phyloP scores from a whole-genome alignment of 2,113 vertebrate species.

The Taxidea taxus region DNA sequence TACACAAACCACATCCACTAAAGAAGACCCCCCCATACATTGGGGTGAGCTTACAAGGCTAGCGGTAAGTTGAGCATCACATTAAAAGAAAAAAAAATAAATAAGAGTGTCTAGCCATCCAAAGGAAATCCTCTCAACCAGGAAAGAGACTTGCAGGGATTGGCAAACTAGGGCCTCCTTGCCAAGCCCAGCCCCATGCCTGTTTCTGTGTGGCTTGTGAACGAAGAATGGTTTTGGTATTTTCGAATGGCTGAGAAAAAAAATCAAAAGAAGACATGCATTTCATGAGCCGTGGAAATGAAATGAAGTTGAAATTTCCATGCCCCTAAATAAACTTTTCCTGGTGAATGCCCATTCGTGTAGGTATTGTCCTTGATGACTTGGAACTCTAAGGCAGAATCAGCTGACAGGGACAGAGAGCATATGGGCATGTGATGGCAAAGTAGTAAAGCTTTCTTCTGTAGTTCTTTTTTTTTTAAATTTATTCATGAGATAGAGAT shows the following conservation, averaged over 20 bases:
- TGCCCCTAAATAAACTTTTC: neutral
- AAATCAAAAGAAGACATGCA: neutral
- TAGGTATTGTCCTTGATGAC: neutral
- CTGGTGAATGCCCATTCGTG: neutral
- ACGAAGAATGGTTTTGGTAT: neutral
- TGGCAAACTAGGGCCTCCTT: accelerated
- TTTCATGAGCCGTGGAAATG: neutral
- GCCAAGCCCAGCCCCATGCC: neutral
- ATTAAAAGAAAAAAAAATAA: neutral
- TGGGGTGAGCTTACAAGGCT: neutral
- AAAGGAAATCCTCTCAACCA: neutral
- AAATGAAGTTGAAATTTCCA: neutral
- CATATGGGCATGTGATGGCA: too few relatives aligned
- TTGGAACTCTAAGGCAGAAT: neutral
- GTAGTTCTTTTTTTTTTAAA: neutral
- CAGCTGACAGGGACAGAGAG: neutral
- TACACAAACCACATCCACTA: neutral
- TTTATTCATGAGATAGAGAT: too few relatives aligned
- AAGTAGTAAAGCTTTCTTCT: neutral
- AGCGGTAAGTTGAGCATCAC: neutral
- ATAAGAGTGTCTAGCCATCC: neutral
- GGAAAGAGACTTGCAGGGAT: neutral
- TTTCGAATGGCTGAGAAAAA: neutral
- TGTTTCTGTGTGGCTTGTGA: neutral
- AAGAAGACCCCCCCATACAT: neutral